Evolutionary conservation across 2,888 invertebrate species (phyloP).

Genomic region (Steinernema hermaphroditum): DNA sequence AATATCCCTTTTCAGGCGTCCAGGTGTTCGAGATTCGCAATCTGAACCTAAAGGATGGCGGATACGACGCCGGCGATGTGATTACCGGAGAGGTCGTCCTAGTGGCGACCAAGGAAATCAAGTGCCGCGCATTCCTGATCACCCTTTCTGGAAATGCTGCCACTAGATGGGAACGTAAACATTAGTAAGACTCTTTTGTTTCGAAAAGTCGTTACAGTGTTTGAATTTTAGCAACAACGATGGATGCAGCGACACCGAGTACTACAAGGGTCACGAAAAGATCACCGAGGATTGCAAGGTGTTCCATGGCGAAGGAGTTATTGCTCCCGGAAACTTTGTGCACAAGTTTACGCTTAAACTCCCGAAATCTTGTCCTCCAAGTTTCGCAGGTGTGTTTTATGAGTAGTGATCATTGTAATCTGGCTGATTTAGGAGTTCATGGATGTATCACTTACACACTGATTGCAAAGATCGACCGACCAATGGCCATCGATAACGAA

Average conservation of each 20-base stretch:
- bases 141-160: neutral
- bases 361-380: too few species aligned
- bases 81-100: neutral
- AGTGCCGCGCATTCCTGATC: neutral
- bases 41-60: neutral
- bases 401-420: too few species aligned
- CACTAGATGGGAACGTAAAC: neutral
- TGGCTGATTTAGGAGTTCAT: too few species aligned
- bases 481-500: too few species aligned
- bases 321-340: neutral
- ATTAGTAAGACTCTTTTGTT: neutral
- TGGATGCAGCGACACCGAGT: neutral
- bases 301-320: neutral
- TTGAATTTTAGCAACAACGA: too few species aligned
- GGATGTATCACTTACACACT: too few species aligned
- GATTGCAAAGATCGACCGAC: too few species aligned
- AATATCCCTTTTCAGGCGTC: neutral
- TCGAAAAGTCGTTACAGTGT: neutral
- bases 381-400: too few species aligned
- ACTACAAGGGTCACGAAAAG: neutral
- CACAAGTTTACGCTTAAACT: neutral
- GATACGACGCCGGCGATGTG: neutral
- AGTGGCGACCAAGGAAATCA: neutral
- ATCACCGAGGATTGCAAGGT: neutral
- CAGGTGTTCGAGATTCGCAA: neutral